phyloP scores from a whole-genome alignment of 1,140 invertebrate species.

The Drosophila jambulina region DNA sequence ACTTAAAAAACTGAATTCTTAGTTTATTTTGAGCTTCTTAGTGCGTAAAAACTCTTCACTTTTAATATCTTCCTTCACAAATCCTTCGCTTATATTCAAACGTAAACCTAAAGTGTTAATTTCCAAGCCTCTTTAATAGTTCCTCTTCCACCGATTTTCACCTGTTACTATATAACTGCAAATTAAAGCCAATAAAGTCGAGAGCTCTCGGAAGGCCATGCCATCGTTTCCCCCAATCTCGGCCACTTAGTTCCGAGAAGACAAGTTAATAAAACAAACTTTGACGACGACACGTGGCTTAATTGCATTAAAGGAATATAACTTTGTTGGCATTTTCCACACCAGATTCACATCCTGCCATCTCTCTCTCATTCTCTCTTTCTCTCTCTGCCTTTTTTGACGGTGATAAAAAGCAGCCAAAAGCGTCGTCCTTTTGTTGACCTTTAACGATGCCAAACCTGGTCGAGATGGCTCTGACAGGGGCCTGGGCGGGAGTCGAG shows the following conservation, averaged over 20 bases:
- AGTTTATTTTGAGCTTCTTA: background rate
- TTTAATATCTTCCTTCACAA: rapidly evolving
- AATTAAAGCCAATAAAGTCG: constrained; percentile 20
- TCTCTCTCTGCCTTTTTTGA: constrained; percentile 1
- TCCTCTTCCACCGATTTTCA: constrained; percentile 1
- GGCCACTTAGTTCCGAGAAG: constrained; percentile 17
- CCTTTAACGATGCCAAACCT: constrained; percentile 66
- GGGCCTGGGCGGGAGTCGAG: constrained; percentile 10
- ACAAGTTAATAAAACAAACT: constrained; percentile 78
- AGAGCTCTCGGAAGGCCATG: background rate
- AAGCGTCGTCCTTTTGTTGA: constrained; percentile 77
- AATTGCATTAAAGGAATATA: constrained; percentile 66
- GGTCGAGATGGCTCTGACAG: constrained; percentile 11
- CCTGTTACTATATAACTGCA: background rate
- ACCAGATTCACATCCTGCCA: constrained; percentile 11
- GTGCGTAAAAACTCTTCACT: background rate
- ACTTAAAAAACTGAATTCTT: background rate
- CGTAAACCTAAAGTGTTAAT: background rate
- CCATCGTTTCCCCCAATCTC: background rate
- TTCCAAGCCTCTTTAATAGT: background rate
- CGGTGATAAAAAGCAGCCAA: constrained; percentile 62
- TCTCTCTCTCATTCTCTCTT: background rate
- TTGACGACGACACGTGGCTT: constrained; percentile 71
- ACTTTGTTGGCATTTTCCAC: constrained; percentile 57
- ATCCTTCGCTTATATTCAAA: background rate